These are phyloP conservation scores for Lemur catta DNA, from an alignment of 2,797 vertebrate species.

Conservation along the genomic window DNA sequence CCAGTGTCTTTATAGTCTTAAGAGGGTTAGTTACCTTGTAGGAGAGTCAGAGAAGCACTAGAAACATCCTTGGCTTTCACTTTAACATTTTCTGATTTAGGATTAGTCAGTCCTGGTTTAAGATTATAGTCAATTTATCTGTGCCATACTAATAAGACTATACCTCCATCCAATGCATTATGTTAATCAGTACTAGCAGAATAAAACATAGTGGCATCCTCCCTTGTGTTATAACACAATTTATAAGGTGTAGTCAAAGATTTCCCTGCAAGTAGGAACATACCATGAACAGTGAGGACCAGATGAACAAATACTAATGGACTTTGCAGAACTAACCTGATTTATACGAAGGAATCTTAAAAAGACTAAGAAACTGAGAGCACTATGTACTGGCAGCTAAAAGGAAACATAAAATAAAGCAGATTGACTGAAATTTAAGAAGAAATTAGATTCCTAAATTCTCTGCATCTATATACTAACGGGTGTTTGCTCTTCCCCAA, in stretches of 20 bases:
- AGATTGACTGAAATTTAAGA: background rate
- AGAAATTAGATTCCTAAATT: background rate
- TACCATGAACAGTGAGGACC: background rate
- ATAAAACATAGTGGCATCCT: background rate
- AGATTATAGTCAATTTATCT: background rate
- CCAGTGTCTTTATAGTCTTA: background rate
- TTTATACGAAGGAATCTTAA: background rate
- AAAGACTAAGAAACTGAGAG: background rate
- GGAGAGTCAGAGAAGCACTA: background rate
- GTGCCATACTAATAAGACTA: background rate
- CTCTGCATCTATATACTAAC: background rate
- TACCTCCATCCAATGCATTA: background rate
- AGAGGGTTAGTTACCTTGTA: background rate
- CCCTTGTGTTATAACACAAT: background rate
- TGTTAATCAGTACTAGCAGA: background rate
- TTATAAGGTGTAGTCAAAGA: background rate
- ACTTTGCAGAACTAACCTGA: background rate
- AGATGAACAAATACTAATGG: background rate
- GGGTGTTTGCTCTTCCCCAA: background rate
- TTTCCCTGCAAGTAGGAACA: background rate
- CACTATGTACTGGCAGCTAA: background rate
- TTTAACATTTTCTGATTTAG: background rate
- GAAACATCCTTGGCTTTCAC: background rate
- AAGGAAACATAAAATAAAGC: background rate
- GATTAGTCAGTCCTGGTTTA: background rate